phyloP scores from a whole-genome alignment of 2,888 invertebrate species.

The Mimachlamys varia region DNA sequence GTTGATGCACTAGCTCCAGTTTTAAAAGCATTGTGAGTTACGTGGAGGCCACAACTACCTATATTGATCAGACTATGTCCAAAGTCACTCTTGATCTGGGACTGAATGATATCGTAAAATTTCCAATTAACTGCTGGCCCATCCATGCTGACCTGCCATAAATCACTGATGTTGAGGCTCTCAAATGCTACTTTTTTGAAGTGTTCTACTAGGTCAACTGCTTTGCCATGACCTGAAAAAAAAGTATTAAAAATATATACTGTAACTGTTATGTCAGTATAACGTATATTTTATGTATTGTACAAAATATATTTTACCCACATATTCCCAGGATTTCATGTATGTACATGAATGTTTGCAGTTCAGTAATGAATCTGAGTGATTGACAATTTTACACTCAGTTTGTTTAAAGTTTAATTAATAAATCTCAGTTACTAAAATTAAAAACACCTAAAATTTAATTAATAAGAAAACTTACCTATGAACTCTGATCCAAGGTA shows the following conservation, averaged over 20 bases:
- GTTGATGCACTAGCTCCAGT: not conserved
- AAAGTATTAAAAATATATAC: no score
- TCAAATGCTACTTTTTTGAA: not conserved
- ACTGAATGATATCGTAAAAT: not conserved
- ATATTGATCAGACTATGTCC: not conserved
- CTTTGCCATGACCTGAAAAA: constrained; percentile 4
- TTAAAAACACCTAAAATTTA: no score
- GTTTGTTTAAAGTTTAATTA: no score
- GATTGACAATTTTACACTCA: no score
- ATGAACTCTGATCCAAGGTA: constrained; percentile 35
- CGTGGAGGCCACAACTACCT: constrained; percentile 38
- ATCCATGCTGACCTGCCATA: constrained; percentile 41
- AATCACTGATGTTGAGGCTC: not conserved
- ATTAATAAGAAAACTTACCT: no score
- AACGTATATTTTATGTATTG: no score
- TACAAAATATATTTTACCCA: no score
- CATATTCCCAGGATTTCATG: no score
- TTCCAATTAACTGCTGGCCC: not conserved
- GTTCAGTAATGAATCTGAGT: no score
- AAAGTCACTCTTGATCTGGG: not conserved
- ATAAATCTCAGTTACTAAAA: no score
- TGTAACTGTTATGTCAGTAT: no score
- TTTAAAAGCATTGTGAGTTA: constrained; percentile 42
- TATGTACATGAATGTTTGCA: no score
- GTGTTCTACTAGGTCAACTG: not conserved